phyloP scores from a whole-genome alignment of 2,888 invertebrate species.

The Opisthograptis luteolata region DNA sequence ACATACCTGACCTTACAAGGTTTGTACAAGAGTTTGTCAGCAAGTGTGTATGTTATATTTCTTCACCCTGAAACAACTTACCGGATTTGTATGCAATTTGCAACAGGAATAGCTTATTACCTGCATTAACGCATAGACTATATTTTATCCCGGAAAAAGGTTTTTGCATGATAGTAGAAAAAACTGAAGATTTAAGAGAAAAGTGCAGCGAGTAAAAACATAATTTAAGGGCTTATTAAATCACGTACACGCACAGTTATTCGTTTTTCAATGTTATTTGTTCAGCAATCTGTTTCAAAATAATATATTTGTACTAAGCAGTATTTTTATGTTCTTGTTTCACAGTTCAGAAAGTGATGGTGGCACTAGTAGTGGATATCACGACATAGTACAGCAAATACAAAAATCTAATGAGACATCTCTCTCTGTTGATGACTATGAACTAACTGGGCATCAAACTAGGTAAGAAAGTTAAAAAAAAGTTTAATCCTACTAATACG shows the following conservation, averaged over 20 bases:
- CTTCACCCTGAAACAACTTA: no score
- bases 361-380: conserved; percentile 52
- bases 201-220: no score
- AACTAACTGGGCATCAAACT: conserved; percentile 36
- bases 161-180: no score
- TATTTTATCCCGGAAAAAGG: no score
- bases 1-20: conserved; percentile 73
- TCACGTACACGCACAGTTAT: no score
- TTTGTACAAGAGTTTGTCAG: conserved; percentile 44
- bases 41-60: neutral
- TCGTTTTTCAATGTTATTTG: no score
- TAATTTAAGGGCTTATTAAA: no score
- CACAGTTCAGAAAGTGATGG: conserved; percentile 62
- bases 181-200: no score
- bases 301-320: neutral
- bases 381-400: conserved; percentile 50
- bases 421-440: conserved; percentile 48
- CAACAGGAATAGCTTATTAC: no score
- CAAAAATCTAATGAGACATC: conserved; percentile 59
- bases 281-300: neutral
- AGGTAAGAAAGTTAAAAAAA: conserved; percentile 53
- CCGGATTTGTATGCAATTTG: no score
- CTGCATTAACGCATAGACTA: no score
- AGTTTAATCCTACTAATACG: no score
- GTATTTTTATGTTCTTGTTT: conserved; percentile 30